A percentile compares a stretch with the other conserved stretches of the same genome.
phyloP scores from a whole-genome alignment of 2,888 invertebrate species.

The Nymphalis urticae region DNA sequence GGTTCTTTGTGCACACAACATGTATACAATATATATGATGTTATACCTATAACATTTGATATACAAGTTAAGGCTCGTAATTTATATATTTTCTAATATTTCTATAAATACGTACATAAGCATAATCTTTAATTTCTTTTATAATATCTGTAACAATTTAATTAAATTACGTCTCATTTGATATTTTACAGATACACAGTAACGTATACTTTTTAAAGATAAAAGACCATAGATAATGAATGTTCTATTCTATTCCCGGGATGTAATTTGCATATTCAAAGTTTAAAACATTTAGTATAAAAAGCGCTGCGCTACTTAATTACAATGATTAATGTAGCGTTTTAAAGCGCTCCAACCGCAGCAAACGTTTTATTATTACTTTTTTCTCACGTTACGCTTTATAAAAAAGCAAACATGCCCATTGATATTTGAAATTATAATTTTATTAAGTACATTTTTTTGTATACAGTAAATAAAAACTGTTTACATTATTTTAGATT shows the following conservation, averaged over 20 bases:
- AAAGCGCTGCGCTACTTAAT: conserved; percentile 28
- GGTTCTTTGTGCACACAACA: too few relatives aligned
- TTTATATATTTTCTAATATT: too few relatives aligned
- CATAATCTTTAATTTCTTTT: too few relatives aligned
- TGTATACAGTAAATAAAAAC: not conserved
- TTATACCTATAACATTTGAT: too few relatives aligned
- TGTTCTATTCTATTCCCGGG: conserved; percentile 20
- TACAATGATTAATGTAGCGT: conserved; percentile 34
- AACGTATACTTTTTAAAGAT: not conserved
- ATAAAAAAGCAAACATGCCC: not conserved
- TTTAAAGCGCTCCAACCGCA: conserved; percentile 21
- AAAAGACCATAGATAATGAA: conserved; percentile 15
- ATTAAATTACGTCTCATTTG: too few relatives aligned
- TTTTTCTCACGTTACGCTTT: conserved; percentile 23
- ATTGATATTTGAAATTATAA: not conserved
- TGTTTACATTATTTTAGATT: not conserved
- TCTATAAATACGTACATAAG: too few relatives aligned
- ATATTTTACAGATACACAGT: not conserved
- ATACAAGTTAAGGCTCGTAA: too few relatives aligned
- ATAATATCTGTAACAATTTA: too few relatives aligned
- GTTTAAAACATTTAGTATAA: conserved; percentile 30
- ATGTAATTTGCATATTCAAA: conserved; percentile 33
- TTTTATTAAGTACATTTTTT: too few relatives aligned
- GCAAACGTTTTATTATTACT: conserved; percentile 17
- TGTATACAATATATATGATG: too few relatives aligned